Base-by-base conservation (phyloP, 2,113 vertebrate genomes). In the Propithecus coquereli region DNA sequence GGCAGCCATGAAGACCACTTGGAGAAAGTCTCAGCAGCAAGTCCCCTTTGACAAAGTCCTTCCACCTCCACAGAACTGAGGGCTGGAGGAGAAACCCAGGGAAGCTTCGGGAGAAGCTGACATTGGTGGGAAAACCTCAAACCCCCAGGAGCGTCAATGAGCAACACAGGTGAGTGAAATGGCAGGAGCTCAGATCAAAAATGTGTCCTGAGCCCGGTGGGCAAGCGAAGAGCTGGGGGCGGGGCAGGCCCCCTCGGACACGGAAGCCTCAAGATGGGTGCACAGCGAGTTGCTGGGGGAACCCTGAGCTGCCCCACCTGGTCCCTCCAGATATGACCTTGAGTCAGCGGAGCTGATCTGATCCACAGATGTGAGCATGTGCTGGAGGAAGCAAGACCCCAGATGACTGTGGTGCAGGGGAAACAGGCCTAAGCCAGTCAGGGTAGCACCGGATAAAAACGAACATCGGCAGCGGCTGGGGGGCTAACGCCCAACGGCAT, bases 241-340 rank as follows among this genome's bases (percentile, higher is more conserved):
- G 59, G 32, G 32, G 8, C 27, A 63, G 52, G 22, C 47, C 76
- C 59, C n/a, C 4, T 52, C 45, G 20, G n/a, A 54, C 61, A 32
- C 2, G 6, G 43, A 63, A 1, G 0, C 23, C 52, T 45, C 2
- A 30, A 52, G 22, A 25, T 32, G 3, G 2, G 2, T 16, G 27
- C 13, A 23, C 37, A n/a, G 16, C 40, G 25, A 59, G 3, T 74
- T 22, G 6, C 4, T n/a, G 7, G 32, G 25, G 37, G 30, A 50
- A 76, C 3, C 23, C 40, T 10, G 80, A 76, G 52, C 52, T 54
- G 12, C 18, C n/a, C 30, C 3, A 40, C 30, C 14, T 40, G 34
- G 47, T 30, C 84, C 27, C 23, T 79, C 70, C 70, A 9, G 3
- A 30, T 23, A 52, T 34, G 54, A 25, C 18, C 37, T 63, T 23